Percentiles rank a stretch among this genome's conserved stretches.
phyloP scores from a whole-genome alignment of 1,140 invertebrate genomes.

The Drosophila paulistorum region DNA sequence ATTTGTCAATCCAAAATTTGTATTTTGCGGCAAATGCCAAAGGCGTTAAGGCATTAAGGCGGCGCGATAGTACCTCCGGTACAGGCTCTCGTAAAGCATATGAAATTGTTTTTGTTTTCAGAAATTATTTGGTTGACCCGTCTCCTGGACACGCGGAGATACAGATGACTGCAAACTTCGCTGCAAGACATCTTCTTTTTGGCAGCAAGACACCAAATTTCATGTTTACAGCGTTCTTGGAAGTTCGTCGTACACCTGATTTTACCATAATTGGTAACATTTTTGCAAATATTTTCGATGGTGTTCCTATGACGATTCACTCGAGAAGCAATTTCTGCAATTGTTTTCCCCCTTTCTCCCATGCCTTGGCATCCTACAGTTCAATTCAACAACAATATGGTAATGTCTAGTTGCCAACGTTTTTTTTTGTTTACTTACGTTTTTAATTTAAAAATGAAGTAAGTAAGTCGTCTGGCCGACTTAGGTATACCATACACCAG shows the following conservation, averaged over 20 bases:
- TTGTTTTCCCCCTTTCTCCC: neutral
- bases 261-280: neutral
- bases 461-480: no score
- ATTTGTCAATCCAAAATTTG: no score
- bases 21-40: no score
- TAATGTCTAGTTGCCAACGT: no score
- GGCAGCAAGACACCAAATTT: neutral
- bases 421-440: no score
- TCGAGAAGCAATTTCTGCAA: conserved; percentile 1
- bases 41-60: no score
- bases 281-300: no score
- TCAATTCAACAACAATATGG: no score
- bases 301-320: neutral
- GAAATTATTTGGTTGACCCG: neutral
- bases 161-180: neutral
- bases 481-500: fast-evolving
- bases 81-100: neutral
- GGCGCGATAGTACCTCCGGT: no score
- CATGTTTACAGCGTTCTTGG: neutral
- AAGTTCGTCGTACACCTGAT: neutral
- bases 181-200: neutral
- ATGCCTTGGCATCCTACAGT: neutral
- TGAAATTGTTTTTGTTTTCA: neutral
- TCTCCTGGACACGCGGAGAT: neutral
- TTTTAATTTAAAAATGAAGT: neutral